Evolutionary conservation across 2,113 vertebrate species (phyloP).

Genomic region (Corythoichthys intestinalis): DNA sequence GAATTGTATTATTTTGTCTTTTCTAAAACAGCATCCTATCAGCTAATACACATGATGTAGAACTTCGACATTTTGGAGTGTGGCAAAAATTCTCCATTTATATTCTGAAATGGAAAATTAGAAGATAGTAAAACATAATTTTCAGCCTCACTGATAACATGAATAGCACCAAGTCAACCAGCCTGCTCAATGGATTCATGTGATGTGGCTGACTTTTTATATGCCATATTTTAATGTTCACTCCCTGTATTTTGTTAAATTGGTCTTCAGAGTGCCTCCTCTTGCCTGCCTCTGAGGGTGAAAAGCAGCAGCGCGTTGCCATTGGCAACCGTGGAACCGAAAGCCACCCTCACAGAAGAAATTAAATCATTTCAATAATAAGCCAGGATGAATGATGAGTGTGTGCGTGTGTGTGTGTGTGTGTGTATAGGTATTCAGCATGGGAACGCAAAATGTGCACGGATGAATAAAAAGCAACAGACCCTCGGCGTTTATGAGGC

Average conservation of each 20-base stretch:
- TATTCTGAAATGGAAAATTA: neutral
- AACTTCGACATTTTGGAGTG: neutral
- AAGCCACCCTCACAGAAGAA: slow-evolving; percentile 33
- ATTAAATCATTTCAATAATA: slow-evolving; percentile 30
- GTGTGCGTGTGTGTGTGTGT: slow-evolving; percentile 4
- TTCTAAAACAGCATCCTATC: too few species aligned
- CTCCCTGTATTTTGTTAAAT: slow-evolving; percentile 43
- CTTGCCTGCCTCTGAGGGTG: slow-evolving; percentile 41
- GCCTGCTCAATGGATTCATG: neutral
- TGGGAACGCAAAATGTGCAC: slow-evolving; percentile 10
- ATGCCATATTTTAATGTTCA: slow-evolving; percentile 71
- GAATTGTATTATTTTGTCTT: too few species aligned
- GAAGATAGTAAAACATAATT: neutral
- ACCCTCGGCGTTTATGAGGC: slow-evolving; percentile 37
- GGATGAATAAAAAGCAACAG: slow-evolving; percentile 27
- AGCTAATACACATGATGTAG: neutral
- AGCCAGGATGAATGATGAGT: neutral
- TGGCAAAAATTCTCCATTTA: neutral
- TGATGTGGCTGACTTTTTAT: neutral
- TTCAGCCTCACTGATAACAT: neutral
- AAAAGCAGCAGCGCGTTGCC: slow-evolving; percentile 24
- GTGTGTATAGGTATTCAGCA: slow-evolving; percentile 5
- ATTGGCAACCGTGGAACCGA: slow-evolving; percentile 18
- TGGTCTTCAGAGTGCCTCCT: slow-evolving; percentile 29
- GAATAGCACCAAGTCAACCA: neutral